Base-by-base conservation (phyloP, 2,888 invertebrate genomes). In the Thecophora atra region DNA sequence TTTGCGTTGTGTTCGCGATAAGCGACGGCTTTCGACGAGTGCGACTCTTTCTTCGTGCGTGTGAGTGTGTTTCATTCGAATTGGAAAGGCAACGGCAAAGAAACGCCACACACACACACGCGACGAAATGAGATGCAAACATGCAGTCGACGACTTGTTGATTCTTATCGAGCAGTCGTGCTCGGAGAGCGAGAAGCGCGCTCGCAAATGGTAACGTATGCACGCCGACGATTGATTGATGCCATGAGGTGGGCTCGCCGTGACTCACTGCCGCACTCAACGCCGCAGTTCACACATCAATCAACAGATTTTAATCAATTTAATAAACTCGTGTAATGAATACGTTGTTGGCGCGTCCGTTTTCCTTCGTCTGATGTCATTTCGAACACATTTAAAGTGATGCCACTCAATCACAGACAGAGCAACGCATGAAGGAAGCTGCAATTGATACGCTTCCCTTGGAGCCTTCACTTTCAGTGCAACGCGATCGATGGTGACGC, bases 11-110 rank as follows among this genome's bases (percentile, higher is more conserved):
- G 51, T 63, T 68, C 54, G 21, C 69, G 72, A 69, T 68, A 64
- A 63, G 44, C 64, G 72, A 69, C 72, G 58, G 72, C 68, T 11
- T 7, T n/a, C 52, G 64, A 68, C 69, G 64, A 72, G 60, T 17
- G 63, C 68, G 63, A 58, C 68, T 72, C 69, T 64, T 68, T 72
- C 64, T 69, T 72, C 37, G 51, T n/a, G n/a, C n/a, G n/a, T n/a
- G n/a, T n/a, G n/a, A n/a, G n/a, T n/a, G n/a, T n/a, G n/a, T n/a
- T n/a, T n/a, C n/a, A n/a, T n/a, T n/a, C n/a, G n/a, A n/a, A n/a
- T 28, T 28, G 15, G 24, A 19, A 68, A 42, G 42, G 5, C 13
- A 67, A 17, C 52, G 21, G 6, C 15, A 28, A 62, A 47, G 51
- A 58, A 19, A 47, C 47, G 30, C 51, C 51, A 15, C 44, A n/a